Base-by-base conservation (phyloP, 2,888 invertebrate genomes). In the Phaedon cochleariae region DNA sequence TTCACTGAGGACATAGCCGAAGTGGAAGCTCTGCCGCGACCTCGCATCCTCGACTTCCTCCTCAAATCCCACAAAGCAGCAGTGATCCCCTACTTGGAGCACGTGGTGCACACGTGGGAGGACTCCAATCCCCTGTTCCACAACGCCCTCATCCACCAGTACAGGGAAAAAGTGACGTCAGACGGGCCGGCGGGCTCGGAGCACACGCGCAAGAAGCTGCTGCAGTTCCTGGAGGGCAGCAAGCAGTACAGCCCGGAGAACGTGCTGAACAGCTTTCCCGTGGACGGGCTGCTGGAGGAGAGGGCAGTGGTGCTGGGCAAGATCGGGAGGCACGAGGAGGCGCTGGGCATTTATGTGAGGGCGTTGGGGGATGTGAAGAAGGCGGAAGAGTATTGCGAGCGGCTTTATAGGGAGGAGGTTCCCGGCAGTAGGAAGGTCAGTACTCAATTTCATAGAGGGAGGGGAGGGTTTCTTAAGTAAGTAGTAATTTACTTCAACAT, bases 41-140 rank as follows among this genome's bases (percentile, higher is more conserved):
- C 95, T 1, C 90, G 92, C 80, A 92, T 99, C 37, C 84, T 98
- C 37, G 95, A 96, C 77, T 98, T 93, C 81, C 84, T 99, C 15
- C 85, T 94, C n/a, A 88, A 92, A 74, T 92, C 90, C 70, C 94
- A 94, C 78, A 91, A 92, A 69, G 82, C 87, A 15, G 85, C 96
- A 22, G 95, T 96, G 0, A 94, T 97, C 76, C 93, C 95, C 0
- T 99, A 98, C 81, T 84, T 98, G 85, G 98, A 98, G 80, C 97
- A 99, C 80, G 90, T 98, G 0, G 94, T 99, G 26, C 88, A 92
- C 69, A 88, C 89, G 1, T 98, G 98, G 96, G 89, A 90, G 68
- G 98, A 99, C 73, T 87, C 87, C 0, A 93, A 92, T 79, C 87
- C 94, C 0, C 80, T 92, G 53, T 94, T 97, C 77, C 98, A 99